Evolutionary conservation across 2,797 vertebrate genomes (phyloP), one percentile per base, ranked within the genome.

Genomic region (Ataeniobius toweri): DNA sequence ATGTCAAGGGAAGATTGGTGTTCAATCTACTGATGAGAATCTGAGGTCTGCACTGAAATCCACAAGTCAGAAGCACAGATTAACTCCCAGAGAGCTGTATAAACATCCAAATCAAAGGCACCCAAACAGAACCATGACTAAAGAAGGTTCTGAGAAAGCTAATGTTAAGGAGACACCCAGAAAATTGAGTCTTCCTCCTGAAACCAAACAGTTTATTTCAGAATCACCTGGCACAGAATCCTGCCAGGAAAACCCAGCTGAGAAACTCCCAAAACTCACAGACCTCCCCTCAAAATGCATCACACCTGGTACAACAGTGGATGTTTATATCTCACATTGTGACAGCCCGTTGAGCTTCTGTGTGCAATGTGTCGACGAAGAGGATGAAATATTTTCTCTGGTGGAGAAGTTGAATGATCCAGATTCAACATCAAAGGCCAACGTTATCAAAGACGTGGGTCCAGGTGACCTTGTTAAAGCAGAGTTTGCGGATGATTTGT

Each of bases 321-420:
- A 93, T 36, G 96, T 97, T 0, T 98, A 96, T 51, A 65, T 98
- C 80, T 98, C 98, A 0, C 95, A 98, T 12, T 93, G 93, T 84
- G 96, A 96, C 83, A 93, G 94, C 81, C 94, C 94, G 0, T 88
- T 85, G 48, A 97, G 97, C 86, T 98, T 99, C 90, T 98, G 96
- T 71, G 90, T 99, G 80, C 98, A 99, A 0, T 84, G 97, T 24
- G 88, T 90, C 58, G 90, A 92, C 55, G 96, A 98, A 0, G 96
- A 97, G 77, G 83, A 88, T 71, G 88, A 94, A 61, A 92, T 99
- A 63, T 91, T 93, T 53, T 89, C 80, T 7, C 86, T 99, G 79
- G 95, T 93, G 0, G 93, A 97, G 82, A 95, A 93, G 67, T 94
- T 99, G 75, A 99, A 98, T 69, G 81, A 87, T 61, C 44, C 83